These are phyloP conservation scores for Phanerotoma sp. DNA, from an alignment of 2,888 invertebrate genomes.

Conservation along the genomic window DNA sequence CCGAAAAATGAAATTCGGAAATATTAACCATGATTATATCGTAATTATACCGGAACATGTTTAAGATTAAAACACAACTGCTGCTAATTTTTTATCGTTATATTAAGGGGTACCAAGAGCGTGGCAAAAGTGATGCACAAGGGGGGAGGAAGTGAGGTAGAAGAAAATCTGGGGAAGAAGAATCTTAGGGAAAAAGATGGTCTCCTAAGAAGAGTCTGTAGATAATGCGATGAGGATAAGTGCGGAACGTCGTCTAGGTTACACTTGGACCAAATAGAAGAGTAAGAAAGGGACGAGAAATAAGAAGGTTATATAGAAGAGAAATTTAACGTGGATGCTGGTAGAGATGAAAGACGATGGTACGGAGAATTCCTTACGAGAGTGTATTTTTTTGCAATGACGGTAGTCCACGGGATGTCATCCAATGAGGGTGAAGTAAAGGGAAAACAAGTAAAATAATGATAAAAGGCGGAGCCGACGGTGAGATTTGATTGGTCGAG, in stretches of 20 bases:
- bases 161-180: conserved; percentile 2
- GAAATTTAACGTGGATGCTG: conserved; percentile 16
- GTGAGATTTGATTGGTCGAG: conserved; percentile 58
- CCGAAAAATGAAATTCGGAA: too few relatives aligned
- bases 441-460: conserved; percentile 59
- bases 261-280: conserved; percentile 16
- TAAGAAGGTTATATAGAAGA: conserved; percentile 3
- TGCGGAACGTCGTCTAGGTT: conserved; percentile 22
- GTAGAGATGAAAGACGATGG: conserved; percentile 15
- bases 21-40: neutral
- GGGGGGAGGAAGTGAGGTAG: neutral
- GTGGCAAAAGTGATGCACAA: neutral
- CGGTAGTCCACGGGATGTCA: conserved; percentile 49
- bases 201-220: conserved; percentile 16
- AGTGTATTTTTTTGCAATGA: conserved; percentile 27
- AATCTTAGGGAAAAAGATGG: conserved; percentile 18
- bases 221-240: conserved; percentile 25
- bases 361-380: conserved; percentile 21
- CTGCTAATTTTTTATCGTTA: neutral
- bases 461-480: conserved; percentile 58
- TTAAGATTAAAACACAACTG: neutral
- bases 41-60: neutral
- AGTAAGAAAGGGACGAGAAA: conserved; percentile 7
- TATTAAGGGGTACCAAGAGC: neutral
- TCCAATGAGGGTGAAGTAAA: conserved; percentile 57